Base-by-base conservation (phyloP, 1,140 invertebrate species). In the Rhizoglyphus robini region DNA sequence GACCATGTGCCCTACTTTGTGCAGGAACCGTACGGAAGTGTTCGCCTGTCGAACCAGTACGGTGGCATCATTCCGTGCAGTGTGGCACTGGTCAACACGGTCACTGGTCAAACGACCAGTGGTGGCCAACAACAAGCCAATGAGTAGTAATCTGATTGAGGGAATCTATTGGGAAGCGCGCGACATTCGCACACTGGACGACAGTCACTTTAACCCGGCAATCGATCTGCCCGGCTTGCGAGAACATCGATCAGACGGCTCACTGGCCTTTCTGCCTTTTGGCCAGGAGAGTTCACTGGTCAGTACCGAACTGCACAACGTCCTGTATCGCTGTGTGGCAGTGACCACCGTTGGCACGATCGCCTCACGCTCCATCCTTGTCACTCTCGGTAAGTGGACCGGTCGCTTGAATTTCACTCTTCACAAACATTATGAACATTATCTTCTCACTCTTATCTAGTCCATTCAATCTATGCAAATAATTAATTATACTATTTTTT, bases 361-460 rank as follows among this genome's bases (percentile, higher is more conserved):
- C 27, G 27, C 29, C 29, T 60, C 58, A 3, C 32, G 58, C n/a
- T 60, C 58, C 15, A 60, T 60, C 13, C 58, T 29, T 34, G 58
- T 60, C 29, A 60, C 58, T 32, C 8, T 60, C 11, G 58, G 58
- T 60, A 60, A 32, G 58, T 60, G 41, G 18, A n/a, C n/a, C n/a
- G n/a, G n/a, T n/a, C n/a, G n/a, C n/a, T n/a, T n/a, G n/a, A n/a
- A n/a, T n/a, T n/a, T n/a, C n/a, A 15, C 41, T 15, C 41, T 46
- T 15, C 41, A 15, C 15, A 15, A 46, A 23, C 41, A 15, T 46
- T 46, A 15, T 46, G 15, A 15, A 46, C 23, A 15, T 46, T 15
- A 15, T 23, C 41, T 58, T 5, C 18, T 23, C n/a, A n/a, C n/a
- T 58, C n/a, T n/a, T n/a, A n/a, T n/a, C n/a, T n/a, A n/a, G n/a